Percentiles rank a stretch among this genome's conserved stretches.
Evolutionary conservation across 2,797 vertebrate species (phyloP).

Genomic region (Staurois parvus): DNA sequence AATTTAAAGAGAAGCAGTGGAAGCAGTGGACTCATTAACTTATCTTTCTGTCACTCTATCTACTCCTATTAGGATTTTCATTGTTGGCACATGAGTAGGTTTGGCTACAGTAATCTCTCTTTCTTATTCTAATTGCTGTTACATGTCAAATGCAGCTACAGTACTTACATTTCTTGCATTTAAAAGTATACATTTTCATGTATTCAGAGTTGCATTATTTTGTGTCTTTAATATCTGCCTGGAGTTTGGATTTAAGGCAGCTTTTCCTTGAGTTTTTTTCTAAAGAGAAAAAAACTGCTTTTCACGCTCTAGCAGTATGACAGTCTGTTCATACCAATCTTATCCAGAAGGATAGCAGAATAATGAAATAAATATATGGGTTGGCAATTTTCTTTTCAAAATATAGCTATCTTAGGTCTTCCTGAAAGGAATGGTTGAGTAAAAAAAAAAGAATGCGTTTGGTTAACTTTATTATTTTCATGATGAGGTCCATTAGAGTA

Average conservation of each 20-base stretch:
- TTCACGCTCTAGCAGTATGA: neutral
- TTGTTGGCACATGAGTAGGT: too few species aligned
- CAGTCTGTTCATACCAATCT: conserved; percentile 68
- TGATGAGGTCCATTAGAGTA: conserved; percentile 11
- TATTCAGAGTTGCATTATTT: too few species aligned
- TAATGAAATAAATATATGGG: neutral
- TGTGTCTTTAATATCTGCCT: too few species aligned
- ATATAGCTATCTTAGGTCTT: neutral
- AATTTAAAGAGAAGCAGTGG: too few species aligned
- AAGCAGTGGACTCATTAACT: too few species aligned
- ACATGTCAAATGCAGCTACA: too few species aligned
- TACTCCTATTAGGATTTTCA: too few species aligned
- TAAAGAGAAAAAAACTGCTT: neutral
- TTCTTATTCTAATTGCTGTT: too few species aligned
- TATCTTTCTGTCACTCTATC: too few species aligned
- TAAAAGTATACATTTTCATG: too few species aligned
- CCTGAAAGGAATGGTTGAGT: neutral
- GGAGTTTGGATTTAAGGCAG: neutral
- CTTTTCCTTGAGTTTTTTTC: neutral
- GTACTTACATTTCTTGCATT: too few species aligned
- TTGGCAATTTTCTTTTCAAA: neutral
- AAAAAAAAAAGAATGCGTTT: neutral
- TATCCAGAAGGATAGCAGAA: conserved; percentile 74
- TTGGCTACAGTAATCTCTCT: too few species aligned
- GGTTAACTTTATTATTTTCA: conserved; percentile 2